Evolutionary conservation across 2,113 vertebrate genomes (phyloP).

Genomic region (Syngnathoides biaculeatus): DNA sequence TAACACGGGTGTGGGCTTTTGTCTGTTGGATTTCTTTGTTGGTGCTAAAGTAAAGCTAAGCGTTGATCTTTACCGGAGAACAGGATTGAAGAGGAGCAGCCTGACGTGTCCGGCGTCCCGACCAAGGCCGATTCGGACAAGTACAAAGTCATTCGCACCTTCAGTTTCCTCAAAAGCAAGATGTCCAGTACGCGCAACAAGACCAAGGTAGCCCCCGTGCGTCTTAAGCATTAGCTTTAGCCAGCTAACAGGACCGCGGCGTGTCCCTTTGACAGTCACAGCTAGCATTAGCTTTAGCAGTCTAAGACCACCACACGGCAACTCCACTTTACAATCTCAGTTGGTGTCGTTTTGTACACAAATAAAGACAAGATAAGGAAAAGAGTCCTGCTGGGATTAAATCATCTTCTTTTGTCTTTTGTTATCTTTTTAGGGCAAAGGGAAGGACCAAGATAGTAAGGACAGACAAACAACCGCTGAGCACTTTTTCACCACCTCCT

Average conservation of each 20-base stretch:
- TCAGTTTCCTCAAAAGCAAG: constrained; percentile 92
- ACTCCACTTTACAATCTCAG: constrained; percentile 37
- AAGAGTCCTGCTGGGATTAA: constrained; percentile 1
- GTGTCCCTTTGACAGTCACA: constrained; percentile 27
- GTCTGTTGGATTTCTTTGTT: neutral
- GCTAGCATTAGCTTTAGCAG: neutral
- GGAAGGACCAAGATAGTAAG: constrained; percentile 85
- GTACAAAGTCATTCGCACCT: constrained; percentile 91
- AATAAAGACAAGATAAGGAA: constrained; percentile 6
- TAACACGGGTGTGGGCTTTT: neutral
- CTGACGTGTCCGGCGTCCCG: constrained; percentile 81
- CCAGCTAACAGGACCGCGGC: neutral
- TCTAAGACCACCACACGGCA: neutral
- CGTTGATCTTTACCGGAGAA: neutral
- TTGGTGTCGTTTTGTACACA: constrained; percentile 27
- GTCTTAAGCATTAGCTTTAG: neutral
- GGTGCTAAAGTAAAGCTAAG: neutral
- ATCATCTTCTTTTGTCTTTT: constrained; percentile 24
- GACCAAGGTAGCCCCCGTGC: constrained; percentile 68
- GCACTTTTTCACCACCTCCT: constrained; percentile 77
- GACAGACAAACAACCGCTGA: constrained; percentile 80
- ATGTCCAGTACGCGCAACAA: constrained; percentile 93
- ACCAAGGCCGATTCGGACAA: constrained; percentile 89
- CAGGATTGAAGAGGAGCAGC: constrained; percentile 88
- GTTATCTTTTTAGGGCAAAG: constrained; percentile 79